phyloP scores from a whole-genome alignment of 2,113 vertebrate genomes.

The Ceuthmochares aereus region DNA sequence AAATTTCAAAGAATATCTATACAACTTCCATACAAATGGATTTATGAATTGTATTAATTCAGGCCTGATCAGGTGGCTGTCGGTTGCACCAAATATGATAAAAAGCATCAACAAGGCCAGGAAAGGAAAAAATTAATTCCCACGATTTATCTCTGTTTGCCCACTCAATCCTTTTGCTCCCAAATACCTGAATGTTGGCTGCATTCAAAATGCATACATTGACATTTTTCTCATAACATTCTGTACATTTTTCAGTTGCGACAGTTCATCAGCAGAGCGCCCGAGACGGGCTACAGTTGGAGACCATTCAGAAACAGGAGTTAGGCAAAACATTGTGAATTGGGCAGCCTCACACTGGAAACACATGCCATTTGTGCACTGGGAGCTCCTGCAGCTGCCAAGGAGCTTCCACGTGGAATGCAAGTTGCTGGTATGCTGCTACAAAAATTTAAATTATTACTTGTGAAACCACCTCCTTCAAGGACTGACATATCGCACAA shows the following conservation, averaged over 20 bases:
- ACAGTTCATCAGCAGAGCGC: neutral
- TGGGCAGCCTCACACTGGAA: neutral
- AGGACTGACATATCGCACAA: accelerated
- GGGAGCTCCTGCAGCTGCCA: neutral
- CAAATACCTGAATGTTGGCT: neutral
- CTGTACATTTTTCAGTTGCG: neutral
- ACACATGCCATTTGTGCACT: neutral
- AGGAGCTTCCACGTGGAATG: neutral
- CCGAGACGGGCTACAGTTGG: neutral
- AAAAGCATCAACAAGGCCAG: neutral
- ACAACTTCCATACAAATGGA: neutral
- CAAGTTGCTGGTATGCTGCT: neutral
- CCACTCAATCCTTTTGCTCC: accelerated
- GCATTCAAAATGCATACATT: neutral
- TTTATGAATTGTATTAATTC: neutral
- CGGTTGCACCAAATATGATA: neutral
- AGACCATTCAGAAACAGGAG: neutral
- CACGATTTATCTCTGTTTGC: neutral
- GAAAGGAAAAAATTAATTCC: neutral
- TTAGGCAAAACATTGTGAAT: neutral
- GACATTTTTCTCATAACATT: neutral
- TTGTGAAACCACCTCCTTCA: neutral
- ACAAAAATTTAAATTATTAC: neutral
- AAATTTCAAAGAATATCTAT: neutral
- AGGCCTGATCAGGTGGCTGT: neutral